Conservation (phyloP, 2,113 vertebrate genomes). For the Clarias batrachus region DNA sequence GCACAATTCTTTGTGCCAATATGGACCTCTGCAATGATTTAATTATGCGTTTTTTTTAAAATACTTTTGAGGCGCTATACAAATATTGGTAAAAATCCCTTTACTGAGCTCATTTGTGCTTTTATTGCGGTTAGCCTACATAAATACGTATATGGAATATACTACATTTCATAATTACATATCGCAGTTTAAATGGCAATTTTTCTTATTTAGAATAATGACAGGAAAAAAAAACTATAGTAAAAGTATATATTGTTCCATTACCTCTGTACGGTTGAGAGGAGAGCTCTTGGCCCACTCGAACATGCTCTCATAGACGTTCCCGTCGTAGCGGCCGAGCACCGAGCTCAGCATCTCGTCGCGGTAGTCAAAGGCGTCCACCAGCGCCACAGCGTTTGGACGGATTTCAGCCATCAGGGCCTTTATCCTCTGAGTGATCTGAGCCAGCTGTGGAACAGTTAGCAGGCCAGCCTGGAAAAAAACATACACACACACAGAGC, state of each 20-base stretch:
- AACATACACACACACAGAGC: background rate
- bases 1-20: too few species aligned
- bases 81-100: too few species aligned
- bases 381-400: constrained; percentile 84
- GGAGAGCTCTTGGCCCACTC: constrained; percentile 93
- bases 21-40: too few species aligned
- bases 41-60: too few species aligned
- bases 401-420: constrained; percentile 83
- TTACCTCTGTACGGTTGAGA: constrained; percentile 87
- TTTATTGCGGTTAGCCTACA: too few species aligned
- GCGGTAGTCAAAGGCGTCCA: constrained; percentile 87
- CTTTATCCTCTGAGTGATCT: constrained; percentile 79
- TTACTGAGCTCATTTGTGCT: too few species aligned
- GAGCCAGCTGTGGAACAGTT: constrained; percentile 77
- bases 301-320: constrained; percentile 93
- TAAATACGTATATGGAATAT: too few species aligned
- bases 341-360: constrained; percentile 83
- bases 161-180: too few species aligned
- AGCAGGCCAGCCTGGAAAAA: constrained; percentile 80
- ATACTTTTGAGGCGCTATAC: too few species aligned
- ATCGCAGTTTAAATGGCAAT: too few species aligned
- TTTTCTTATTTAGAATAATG: background rate
- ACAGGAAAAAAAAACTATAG: background rate
- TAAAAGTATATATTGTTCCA: background rate
- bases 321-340: constrained; percentile 94